Percentiles rank a stretch among this genome's conserved stretches.
Conservation (phyloP, 2,797 vertebrate genomes). For the Cuculus canorus region DNA sequence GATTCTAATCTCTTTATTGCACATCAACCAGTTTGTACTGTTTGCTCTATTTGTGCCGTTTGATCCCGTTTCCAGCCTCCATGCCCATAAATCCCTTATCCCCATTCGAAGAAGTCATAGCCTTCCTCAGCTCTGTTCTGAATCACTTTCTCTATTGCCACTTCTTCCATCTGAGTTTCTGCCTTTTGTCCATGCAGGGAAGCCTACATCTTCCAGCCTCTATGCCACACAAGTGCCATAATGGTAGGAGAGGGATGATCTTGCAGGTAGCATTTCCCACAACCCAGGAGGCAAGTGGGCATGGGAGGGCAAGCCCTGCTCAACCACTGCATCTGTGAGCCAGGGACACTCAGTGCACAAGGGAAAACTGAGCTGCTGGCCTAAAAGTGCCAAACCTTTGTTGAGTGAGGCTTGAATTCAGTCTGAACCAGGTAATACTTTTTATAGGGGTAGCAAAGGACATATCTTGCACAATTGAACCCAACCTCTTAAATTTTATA, state of each 20-base stretch:
- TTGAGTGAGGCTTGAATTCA: not conserved
- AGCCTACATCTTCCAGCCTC: not conserved
- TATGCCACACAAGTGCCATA: too few relatives aligned
- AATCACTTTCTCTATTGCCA: not conserved
- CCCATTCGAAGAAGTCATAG: not conserved
- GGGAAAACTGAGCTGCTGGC: not conserved
- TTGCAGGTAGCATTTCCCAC: not conserved
- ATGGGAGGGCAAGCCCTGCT: rapidly evolving
- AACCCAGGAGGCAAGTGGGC: not conserved
- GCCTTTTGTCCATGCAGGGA: not conserved
- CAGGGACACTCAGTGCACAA: not conserved
- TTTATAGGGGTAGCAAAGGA: not conserved
- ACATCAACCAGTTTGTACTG: not conserved
- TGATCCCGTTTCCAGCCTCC: not conserved
- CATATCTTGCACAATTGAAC: not conserved
- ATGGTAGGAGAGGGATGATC: not conserved
- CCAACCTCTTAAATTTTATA: not conserved
- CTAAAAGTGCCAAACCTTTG: not conserved
- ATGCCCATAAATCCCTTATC: not conserved
- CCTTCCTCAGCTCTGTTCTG: not conserved
- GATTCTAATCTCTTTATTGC: not conserved
- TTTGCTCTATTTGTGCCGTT: not conserved
- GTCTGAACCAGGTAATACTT: not conserved
- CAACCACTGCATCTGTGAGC: not conserved
- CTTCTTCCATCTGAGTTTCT: not conserved